Percentiles rank a stretch among this genome's conserved stretches.
phyloP scores from a whole-genome alignment of 2,797 vertebrate species.

The Mionectes olivaceus region DNA sequence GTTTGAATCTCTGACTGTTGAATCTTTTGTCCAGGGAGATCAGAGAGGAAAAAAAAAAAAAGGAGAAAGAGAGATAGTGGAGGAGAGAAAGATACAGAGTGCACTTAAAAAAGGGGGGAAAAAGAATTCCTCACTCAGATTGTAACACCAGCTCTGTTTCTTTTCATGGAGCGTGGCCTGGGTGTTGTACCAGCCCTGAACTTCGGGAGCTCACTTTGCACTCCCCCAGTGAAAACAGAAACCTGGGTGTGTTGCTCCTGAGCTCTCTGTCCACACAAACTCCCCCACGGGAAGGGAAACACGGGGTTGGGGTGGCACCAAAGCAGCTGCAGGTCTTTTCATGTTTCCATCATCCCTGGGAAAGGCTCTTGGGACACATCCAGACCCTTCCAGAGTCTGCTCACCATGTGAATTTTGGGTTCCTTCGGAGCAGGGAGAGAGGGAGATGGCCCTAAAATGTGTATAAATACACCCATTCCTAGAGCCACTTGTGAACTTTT shows the following conservation, averaged over 20 bases:
- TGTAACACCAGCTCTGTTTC: neutral
- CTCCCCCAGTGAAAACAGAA: neutral
- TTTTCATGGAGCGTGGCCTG: neutral
- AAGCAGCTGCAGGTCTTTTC: neutral
- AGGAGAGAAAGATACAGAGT: neutral
- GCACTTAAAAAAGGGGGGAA: neutral
- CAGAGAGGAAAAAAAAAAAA: neutral
- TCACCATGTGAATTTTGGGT: neutral
- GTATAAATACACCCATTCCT: neutral
- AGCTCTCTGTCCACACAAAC: neutral
- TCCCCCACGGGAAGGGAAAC: neutral
- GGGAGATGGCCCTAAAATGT: neutral
- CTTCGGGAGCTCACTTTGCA: slow-evolving; percentile 12
- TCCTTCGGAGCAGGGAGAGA: neutral
- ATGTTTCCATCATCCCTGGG: neutral
- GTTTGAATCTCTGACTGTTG: slow-evolving; percentile 37
- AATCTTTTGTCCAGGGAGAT: slow-evolving; percentile 62
- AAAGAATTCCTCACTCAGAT: neutral
- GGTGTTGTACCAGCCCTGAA: neutral
- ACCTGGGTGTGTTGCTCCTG: accelerated
- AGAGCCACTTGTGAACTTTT: slow-evolving; percentile 59
- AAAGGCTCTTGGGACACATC: neutral
- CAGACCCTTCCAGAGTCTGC: neutral
- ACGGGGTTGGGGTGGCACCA: neutral
- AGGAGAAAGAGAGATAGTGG: neutral